These are phyloP conservation scores for Macrobrachium rosenbergii DNA, from an alignment of 1,140 invertebrate species.

Conservation along the genomic window DNA sequence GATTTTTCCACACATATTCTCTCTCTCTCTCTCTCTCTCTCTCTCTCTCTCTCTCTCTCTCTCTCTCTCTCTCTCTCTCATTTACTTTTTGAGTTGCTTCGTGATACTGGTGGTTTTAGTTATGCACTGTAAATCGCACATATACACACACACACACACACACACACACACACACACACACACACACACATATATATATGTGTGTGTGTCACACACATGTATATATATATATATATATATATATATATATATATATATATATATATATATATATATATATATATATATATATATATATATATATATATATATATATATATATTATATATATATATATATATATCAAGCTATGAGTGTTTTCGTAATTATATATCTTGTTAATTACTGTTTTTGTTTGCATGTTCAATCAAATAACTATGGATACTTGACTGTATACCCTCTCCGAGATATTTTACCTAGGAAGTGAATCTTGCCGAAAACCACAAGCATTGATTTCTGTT, in stretches of 20 bases:
- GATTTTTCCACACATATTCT: no score
- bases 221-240: constrained; percentile 3
- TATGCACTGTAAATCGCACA: not conserved
- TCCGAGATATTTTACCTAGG: no score
- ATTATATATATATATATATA: not conserved
- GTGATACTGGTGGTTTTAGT: not conserved
- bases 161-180: constrained; percentile 3
- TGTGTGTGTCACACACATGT: not conserved
- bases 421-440: no score
- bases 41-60: constrained; percentile 20
- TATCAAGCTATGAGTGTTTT: no score
- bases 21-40: constrained; percentile 17
- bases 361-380: no score
- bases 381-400: no score
- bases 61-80: not conserved
- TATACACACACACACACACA: not conserved
- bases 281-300: not conserved
- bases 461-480: no score
- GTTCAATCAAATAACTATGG: no score
- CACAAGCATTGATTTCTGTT: no score
- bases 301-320: not conserved
- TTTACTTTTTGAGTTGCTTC: not conserved
- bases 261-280: constrained; percentile 3
- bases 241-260: constrained; percentile 12
- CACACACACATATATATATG: not conserved